Evolutionary conservation across 2,888 invertebrate genomes (phyloP).

Genomic region (Willowsia nigromaculata): DNA sequence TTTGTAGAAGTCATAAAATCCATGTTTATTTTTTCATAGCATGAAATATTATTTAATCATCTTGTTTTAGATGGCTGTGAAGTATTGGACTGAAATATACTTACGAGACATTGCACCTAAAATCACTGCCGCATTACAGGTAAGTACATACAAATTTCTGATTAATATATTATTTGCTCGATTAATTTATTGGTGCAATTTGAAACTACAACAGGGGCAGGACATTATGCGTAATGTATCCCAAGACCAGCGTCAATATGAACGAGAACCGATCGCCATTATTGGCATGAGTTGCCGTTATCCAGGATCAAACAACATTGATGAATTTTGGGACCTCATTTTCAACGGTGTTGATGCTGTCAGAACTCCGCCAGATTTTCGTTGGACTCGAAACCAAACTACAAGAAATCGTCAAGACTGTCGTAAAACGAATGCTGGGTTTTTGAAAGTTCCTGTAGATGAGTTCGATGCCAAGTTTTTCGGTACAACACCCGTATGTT

Average conservation of each 20-base stretch:
- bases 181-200: no score
- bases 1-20: no score
- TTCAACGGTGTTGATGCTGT: conserved; percentile 21
- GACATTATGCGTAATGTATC: neutral
- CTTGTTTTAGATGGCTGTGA: conserved; percentile 32
- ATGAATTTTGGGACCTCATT: conserved; percentile 57
- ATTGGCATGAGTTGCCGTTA: conserved; percentile 58
- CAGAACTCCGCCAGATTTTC: conserved; percentile 28
- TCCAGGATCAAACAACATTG: conserved; percentile 51
- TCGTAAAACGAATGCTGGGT: conserved; percentile 56
- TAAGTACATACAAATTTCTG: neutral
- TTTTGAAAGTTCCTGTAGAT: conserved; percentile 56
- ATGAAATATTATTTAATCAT: neutral
- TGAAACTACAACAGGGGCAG: neutral
- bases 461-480: conserved; percentile 69
- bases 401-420: neutral
- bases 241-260: neutral
- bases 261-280: conserved; percentile 59
- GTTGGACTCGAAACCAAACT: conserved; percentile 38
- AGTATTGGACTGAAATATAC: conserved; percentile 42
- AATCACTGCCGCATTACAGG: neutral
- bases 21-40: no score
- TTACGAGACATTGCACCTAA: neutral
- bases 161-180: no score
- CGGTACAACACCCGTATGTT: neutral